phyloP scores from a whole-genome alignment of 2,113 vertebrate genomes.

The Engraulis encrasicolus region DNA sequence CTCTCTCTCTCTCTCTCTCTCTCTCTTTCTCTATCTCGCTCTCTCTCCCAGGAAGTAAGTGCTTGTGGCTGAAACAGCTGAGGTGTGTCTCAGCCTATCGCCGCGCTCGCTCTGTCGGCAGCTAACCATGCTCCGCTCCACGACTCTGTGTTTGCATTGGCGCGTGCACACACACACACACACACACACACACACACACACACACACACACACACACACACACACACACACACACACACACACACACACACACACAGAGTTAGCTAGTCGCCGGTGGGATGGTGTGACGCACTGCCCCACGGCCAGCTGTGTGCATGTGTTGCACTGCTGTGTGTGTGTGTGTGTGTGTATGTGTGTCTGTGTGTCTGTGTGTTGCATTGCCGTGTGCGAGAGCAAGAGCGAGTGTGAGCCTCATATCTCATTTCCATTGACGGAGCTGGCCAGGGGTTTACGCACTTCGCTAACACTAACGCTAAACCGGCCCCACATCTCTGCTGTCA shows the following conservation, averaged over 20 bases:
- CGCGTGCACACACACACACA: neutral
- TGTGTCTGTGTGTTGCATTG: too few species aligned
- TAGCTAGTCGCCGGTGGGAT: neutral
- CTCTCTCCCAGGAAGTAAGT: neutral
- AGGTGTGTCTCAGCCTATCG: neutral
- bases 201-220: too few species aligned
- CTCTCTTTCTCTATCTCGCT: conserved; percentile 14
- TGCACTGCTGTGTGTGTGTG: too few species aligned
- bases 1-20: conserved; percentile 1
- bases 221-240: conserved; percentile 4
- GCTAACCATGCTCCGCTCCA: neutral
- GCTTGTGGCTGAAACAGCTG: neutral
- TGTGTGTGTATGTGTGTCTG: neutral
- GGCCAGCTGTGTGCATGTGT: neutral
- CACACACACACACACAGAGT: neutral
- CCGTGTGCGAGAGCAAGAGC: too few species aligned
- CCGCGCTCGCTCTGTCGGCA: neutral
- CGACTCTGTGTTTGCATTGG: conserved; percentile 12
- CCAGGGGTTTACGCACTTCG: neutral
- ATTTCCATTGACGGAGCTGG: conserved; percentile 28
- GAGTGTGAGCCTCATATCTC: conserved; percentile 17
- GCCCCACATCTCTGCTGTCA: neutral
- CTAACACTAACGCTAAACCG: neutral
- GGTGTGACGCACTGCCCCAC: neutral
- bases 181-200: neutral